phyloP scores from a whole-genome alignment of 2,113 vertebrate genomes.

The Loxodonta africana region DNA sequence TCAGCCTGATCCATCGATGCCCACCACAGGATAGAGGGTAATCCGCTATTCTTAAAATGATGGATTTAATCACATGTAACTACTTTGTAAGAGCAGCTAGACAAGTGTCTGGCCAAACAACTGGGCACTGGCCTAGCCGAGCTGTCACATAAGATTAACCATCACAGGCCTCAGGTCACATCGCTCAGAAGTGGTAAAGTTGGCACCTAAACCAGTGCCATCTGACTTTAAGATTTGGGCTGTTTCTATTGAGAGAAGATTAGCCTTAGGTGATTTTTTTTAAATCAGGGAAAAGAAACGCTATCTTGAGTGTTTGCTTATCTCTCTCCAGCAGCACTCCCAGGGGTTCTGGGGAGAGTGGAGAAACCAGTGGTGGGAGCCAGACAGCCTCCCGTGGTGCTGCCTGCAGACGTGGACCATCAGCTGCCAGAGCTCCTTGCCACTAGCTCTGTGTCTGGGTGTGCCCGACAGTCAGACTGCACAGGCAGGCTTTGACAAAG shows the following conservation, averaged over 20 bases:
- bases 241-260: neutral
- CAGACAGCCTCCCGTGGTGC: fast-evolving
- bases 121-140: neutral
- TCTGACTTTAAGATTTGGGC: neutral
- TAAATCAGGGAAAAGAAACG: neutral
- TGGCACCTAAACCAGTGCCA: neutral
- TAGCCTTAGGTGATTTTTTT: neutral
- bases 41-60: neutral
- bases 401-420: neutral
- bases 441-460: neutral
- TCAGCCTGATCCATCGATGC: neutral
- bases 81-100: neutral
- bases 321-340: slow-evolving; percentile 31
- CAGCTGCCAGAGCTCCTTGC: neutral
- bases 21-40: neutral
- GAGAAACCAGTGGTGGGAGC: neutral
- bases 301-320: slow-evolving; percentile 40
- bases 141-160: neutral
- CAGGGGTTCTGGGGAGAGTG: neutral
- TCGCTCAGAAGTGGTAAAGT: neutral
- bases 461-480: neutral
- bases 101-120: neutral
- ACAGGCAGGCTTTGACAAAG: slow-evolving; percentile 33
- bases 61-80: neutral
- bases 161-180: neutral